Percentiles rank a stretch among this genome's conserved stretches.
These are phyloP conservation scores for Zoroaster sp. DNA, from an alignment of 53 echinoderm and acorn worm species.

Conservation along the genomic window DNA sequence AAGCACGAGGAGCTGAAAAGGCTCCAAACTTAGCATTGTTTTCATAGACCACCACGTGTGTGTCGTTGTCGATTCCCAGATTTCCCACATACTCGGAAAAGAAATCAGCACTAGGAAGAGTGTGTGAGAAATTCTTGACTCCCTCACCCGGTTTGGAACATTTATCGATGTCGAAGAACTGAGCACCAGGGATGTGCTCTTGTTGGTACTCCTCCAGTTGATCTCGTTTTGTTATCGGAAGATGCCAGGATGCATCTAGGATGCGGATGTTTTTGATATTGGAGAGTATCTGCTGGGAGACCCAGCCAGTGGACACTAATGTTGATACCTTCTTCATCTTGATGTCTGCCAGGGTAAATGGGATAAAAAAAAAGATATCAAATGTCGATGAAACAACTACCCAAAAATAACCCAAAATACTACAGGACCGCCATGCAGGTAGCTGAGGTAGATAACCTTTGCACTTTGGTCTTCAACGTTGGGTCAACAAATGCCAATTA, in stretches of 20 bases:
- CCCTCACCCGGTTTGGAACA: constrained; percentile 37
- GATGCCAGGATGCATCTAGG: constrained; percentile 74
- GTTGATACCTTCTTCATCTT: constrained; percentile 74
- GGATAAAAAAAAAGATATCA: too few species aligned
- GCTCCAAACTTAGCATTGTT: constrained; percentile 67
- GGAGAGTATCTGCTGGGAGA: constrained; percentile 71
- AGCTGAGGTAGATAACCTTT: too few species aligned
- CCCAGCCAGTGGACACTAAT: constrained; percentile 72
- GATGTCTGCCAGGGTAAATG: too few species aligned
- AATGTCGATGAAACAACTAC: too few species aligned
- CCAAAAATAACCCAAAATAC: too few species aligned
- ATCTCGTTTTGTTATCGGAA: constrained; percentile 59
- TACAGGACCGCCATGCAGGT: too few species aligned
- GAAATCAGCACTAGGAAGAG: constrained; percentile 69
- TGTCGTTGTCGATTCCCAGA: constrained; percentile 84
- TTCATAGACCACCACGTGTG: constrained; percentile 94
- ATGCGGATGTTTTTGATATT: constrained; percentile 59
- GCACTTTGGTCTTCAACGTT: too few species aligned
- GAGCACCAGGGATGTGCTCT: constrained; percentile 79
- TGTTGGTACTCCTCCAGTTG: constrained; percentile 63
- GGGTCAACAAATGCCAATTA: too few species aligned
- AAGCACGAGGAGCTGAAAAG: constrained; percentile 82
- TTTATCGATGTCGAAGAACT: constrained; percentile 71
- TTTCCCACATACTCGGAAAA: constrained; percentile 77
- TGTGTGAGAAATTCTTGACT: constrained; percentile 43